phyloP scores from a whole-genome alignment of 2,113 vertebrate species.

The Ginglymostoma cirratum region DNA sequence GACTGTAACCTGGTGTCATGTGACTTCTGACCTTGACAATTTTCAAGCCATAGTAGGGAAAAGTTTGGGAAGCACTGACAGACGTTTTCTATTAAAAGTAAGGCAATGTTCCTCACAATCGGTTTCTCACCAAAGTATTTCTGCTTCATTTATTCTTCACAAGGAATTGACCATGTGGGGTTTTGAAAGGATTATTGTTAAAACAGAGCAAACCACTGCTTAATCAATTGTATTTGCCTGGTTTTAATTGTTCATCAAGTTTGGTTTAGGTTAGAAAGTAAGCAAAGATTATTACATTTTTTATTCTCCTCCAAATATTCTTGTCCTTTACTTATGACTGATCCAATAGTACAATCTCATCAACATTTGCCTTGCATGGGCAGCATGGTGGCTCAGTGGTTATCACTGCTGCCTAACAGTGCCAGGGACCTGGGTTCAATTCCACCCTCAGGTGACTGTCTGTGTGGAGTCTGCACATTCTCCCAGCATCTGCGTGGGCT shows the following conservation, averaged over 20 bases:
- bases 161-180: neutral
- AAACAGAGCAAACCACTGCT: neutral
- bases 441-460: too few relatives aligned
- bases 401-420: too few relatives aligned
- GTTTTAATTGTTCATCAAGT: neutral
- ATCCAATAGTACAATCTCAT: neutral
- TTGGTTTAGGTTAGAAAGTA: neutral
- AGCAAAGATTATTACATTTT: neutral
- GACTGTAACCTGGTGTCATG: too few relatives aligned
- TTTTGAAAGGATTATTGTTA: neutral
- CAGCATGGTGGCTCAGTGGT: too few relatives aligned
- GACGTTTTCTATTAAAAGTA: too few relatives aligned
- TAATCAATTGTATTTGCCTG: neutral
- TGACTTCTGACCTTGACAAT: too few relatives aligned
- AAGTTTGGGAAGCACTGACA: too few relatives aligned
- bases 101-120: too few relatives aligned
- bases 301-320: neutral
- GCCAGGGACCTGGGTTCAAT: too few relatives aligned
- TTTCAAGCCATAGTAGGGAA: too few relatives aligned
- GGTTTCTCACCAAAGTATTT: neutral
- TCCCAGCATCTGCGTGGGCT: too few relatives aligned
- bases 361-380: neutral
- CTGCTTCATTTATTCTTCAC: neutral
- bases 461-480: too few relatives aligned
- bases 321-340: neutral